Evolutionary conservation across 2,797 vertebrate genomes (phyloP).

Genomic region (Varecia variegata): DNA sequence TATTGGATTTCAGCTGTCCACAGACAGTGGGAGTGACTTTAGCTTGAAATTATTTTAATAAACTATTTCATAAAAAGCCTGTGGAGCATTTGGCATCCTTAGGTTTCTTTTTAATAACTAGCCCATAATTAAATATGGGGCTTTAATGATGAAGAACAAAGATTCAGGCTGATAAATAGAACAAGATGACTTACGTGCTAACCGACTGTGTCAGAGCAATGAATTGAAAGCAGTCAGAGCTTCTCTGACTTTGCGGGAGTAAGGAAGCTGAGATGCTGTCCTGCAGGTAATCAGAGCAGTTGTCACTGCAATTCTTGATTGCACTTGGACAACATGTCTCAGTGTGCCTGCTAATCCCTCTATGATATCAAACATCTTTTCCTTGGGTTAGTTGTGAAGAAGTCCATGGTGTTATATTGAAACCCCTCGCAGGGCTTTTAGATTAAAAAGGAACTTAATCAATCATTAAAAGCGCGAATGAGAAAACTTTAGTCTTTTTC

Average conservation of each 20-base stretch:
- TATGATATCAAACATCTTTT: constrained; percentile 20
- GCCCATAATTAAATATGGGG: background rate
- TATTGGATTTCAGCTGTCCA: background rate
- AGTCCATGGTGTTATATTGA: constrained; percentile 21
- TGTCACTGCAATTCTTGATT: constrained; percentile 51
- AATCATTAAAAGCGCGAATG: background rate
- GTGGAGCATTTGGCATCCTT: background rate
- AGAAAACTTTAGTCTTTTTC: constrained; percentile 42
- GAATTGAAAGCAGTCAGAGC: background rate
- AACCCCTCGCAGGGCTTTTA: background rate
- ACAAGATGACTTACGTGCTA: background rate
- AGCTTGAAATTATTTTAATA: constrained; percentile 21
- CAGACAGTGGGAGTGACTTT: background rate
- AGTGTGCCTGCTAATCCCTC: background rate
- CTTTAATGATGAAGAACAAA: constrained; percentile 18
- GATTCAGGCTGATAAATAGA: background rate
- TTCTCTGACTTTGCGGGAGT: background rate
- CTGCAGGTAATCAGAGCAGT: background rate
- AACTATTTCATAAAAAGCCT: background rate
- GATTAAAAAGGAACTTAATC: constrained; percentile 59
- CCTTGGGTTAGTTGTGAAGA: background rate
- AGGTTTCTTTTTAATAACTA: background rate
- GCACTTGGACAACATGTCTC: background rate
- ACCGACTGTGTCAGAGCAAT: background rate
- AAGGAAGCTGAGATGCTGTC: background rate